Evolutionary conservation across 1,140 invertebrate genomes (phyloP).

Genomic region (Zophobas atratus): DNA sequence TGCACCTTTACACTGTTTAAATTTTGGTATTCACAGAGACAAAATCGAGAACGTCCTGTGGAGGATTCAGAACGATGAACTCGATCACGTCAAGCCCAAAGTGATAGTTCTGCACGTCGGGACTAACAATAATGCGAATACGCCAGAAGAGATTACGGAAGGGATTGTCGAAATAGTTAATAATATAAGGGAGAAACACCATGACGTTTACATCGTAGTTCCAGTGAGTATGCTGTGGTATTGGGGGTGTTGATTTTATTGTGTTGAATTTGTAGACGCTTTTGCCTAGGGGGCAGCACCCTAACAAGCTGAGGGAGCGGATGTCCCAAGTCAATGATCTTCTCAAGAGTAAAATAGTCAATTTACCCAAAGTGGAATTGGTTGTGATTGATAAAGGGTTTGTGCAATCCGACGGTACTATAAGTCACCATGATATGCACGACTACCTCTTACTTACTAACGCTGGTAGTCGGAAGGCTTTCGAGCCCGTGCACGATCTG

Average conservation of each 20-base stretch:
- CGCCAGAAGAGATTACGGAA: constrained; percentile 83
- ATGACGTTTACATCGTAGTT: constrained; percentile 84
- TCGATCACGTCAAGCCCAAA: constrained; percentile 91
- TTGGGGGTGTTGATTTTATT: background rate
- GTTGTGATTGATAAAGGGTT: constrained; percentile 83
- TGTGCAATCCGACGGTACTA: constrained; percentile 83
- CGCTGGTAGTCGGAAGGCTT: constrained; percentile 86
- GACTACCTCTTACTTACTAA: constrained; percentile 91
- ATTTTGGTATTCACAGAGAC: constrained; percentile 92
- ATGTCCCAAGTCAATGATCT: constrained; percentile 82
- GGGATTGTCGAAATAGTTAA: constrained; percentile 85
- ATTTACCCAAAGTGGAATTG: constrained; percentile 77
- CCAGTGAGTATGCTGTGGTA: constrained; percentile 76
- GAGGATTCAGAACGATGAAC: constrained; percentile 89
- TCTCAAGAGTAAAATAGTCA: constrained; percentile 75
- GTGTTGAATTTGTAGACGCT: constrained; percentile 78
- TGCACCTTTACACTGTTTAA: constrained; percentile 89
- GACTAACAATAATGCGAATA: constrained; percentile 87
- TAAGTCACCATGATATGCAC: constrained; percentile 90
- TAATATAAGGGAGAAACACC: constrained; percentile 82
- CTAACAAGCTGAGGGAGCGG: constrained; percentile 84
- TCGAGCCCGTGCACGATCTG: constrained; percentile 85
- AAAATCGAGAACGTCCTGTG: constrained; percentile 91
- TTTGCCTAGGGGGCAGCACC: constrained; percentile 86
- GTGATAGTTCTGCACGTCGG: constrained; percentile 87